Base-by-base conservation (phyloP, 2,797 vertebrate species). In the Siniperca obscura region DNA sequence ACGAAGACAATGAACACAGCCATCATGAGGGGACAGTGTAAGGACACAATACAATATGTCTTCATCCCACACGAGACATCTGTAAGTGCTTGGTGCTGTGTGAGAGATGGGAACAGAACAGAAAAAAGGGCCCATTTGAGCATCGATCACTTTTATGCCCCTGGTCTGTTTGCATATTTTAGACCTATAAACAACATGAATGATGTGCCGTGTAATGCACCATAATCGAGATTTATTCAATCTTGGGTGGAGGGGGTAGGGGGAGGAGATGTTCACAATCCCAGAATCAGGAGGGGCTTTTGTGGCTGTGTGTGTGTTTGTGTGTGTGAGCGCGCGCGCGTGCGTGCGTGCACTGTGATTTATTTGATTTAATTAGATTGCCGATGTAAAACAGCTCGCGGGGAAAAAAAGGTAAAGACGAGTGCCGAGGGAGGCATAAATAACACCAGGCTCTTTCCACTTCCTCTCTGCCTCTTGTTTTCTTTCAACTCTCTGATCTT, bases 301-400 rank as follows among this genome's bases (percentile, higher is more conserved):
- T 80, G 85, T 85, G 84, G 34, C 60, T 78, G 79, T 84, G 17
- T 5, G 61, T 7, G 69, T 66, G 10, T 73, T 73, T 59, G 67
- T 67, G 74, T 75, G 75, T 59, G 59, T 66, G 64, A 92, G 93
- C 84, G 91, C 84, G 17, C 4, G 61, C 2, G 69, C 56, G 64
- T 92, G 93, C 85, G 91, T 84, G 17, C 5, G 61, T 4, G 69
- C 59, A 40, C 90, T 86, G 93, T 94, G 66, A 97, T 96, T 96
- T 96, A 97, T 97, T 96, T 95, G 94, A 95, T 97, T 98, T 98
- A 97, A 97, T 98, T 98, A 98, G 97, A 97, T 93, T 95, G 95
- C 95, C 94, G 95, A 97, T 96, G 96, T 97, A 97, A 97, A 97
- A 96, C 94, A 95, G 94, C 96, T 95, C 93, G 92, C 93, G 91